phyloP scores from a whole-genome alignment of 2,113 vertebrate species.

The Maccullochella peelii region DNA sequence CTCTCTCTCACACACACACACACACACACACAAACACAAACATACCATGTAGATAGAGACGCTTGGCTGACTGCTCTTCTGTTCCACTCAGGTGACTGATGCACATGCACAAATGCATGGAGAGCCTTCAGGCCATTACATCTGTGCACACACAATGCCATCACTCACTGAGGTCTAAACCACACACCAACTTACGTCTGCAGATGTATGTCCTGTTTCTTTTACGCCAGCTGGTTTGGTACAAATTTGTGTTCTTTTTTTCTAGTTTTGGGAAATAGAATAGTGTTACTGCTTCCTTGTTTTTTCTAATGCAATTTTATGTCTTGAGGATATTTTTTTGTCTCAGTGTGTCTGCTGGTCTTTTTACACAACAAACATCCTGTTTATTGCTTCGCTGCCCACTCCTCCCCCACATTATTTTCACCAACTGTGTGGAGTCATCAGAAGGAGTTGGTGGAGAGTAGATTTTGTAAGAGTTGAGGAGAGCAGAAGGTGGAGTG shows the following conservation, averaged over 20 bases:
- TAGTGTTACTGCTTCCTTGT: not conserved
- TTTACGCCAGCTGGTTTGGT: not conserved
- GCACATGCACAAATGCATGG: constrained; percentile 41
- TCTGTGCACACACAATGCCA: constrained; percentile 47
- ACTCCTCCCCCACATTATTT: constrained; percentile 62
- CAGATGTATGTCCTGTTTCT: constrained; percentile 24
- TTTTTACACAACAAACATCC: constrained; percentile 55
- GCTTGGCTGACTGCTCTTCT: constrained; percentile 30
- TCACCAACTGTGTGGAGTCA: constrained; percentile 64
- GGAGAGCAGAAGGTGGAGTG: constrained; percentile 42
- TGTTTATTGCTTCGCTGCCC: constrained; percentile 59
- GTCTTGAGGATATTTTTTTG: constrained; percentile 24
- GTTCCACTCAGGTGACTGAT: constrained; percentile 60
- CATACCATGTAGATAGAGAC: too few relatives aligned
- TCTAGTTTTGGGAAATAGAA: constrained; percentile 19
- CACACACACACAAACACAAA: constrained; percentile 2
- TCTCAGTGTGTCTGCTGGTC: constrained; percentile 46
- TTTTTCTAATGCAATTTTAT: constrained; percentile 55
- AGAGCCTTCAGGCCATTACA: constrained; percentile 55
- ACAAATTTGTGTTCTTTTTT: not conserved
- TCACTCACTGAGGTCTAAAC: constrained; percentile 29
- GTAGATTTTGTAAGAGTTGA: constrained; percentile 47
- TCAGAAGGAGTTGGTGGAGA: constrained; percentile 59
- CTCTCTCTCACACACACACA: not conserved
- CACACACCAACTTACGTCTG: not conserved